Percentiles rank a stretch among this genome's conserved stretches.
Evolutionary conservation across 92 coral and sea anemone genomes (phyloP).

Genomic region (Parazoanthus atlanticus): DNA sequence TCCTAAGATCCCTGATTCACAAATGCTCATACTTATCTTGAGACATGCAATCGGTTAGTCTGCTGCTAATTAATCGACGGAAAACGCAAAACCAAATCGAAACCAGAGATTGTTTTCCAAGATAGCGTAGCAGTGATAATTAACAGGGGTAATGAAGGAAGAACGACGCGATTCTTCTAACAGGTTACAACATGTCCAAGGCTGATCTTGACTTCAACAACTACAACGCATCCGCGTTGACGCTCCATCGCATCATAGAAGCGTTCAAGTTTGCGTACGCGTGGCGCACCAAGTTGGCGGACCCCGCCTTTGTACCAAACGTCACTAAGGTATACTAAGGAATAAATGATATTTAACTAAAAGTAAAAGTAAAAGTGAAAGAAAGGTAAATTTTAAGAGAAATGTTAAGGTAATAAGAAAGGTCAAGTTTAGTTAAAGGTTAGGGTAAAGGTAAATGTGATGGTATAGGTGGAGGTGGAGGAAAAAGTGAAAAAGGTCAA

Average conservation of each 20-base stretch:
- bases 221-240: slow-evolving; percentile 56
- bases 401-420: too few species aligned
- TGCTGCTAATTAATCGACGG: neutral
- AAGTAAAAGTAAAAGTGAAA: too few species aligned
- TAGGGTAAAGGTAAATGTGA: too few species aligned
- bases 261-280: slow-evolving; percentile 88
- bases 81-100: neutral
- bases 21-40: neutral
- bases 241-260: slow-evolving; percentile 85
- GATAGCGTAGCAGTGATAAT: neutral
- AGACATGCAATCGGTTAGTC: neutral
- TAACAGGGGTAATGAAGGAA: neutral
- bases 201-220: slow-evolving; percentile 43
- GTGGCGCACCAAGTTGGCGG: slow-evolving; percentile 73
- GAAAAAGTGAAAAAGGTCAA: too few species aligned
- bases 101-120: neutral
- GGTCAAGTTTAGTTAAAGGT: too few species aligned
- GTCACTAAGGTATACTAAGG: slow-evolving; percentile 37
- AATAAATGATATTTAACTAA: neutral
- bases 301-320: slow-evolving; percentile 55
- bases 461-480: too few species aligned
- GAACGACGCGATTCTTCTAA: neutral
- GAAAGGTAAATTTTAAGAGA: too few species aligned
- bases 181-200: slow-evolving; percentile 70
- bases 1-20: neutral